Evolutionary conservation across 2,888 invertebrate genomes (phyloP).

Genomic region (Blomia tropicalis): DNA sequence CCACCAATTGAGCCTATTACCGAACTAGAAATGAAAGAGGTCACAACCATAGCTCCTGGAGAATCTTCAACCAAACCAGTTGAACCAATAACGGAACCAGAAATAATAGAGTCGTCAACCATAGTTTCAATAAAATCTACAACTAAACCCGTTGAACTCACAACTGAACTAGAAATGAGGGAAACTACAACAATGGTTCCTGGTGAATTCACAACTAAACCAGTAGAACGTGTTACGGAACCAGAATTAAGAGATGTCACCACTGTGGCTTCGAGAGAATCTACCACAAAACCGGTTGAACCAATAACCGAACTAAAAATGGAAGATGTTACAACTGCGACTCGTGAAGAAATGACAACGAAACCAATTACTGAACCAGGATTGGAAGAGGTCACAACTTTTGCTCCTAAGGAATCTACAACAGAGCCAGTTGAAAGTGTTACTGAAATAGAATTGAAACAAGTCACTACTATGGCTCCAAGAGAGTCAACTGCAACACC

Average conservation of each 20-base stretch:
- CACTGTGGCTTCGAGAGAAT: too few relatives aligned
- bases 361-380: neutral
- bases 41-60: neutral
- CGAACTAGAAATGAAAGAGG: constrained; percentile 30
- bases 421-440: neutral
- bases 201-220: neutral
- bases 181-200: neutral
- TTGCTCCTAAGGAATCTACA: neutral
- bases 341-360: neutral
- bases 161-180: neutral
- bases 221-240: neutral
- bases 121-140: neutral
- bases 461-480: neutral
- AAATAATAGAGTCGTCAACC: neutral
- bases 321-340: too few relatives aligned
- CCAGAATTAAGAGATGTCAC: neutral
- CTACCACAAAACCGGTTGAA: neutral
- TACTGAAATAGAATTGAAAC: neutral
- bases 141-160: neutral
- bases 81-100: neutral
- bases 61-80: neutral
- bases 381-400: neutral
- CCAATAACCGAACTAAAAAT: too few relatives aligned
- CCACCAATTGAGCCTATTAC: neutral
- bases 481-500: neutral